These are phyloP conservation scores for Tychaedon coryphoeus DNA, from an alignment of 2,113 vertebrate species.

Conservation along the genomic window DNA sequence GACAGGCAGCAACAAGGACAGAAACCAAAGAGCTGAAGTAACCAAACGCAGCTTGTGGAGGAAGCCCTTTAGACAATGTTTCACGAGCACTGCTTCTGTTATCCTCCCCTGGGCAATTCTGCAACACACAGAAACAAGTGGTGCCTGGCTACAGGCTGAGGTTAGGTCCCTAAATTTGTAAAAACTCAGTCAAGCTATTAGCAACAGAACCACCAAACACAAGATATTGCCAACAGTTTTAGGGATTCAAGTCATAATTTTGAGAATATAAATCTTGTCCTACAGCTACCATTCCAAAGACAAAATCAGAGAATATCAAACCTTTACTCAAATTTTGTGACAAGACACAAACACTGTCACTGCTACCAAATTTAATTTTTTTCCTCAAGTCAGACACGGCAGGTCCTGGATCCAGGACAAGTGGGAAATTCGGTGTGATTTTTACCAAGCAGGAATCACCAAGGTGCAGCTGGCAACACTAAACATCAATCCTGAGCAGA, in stretches of 20 bases:
- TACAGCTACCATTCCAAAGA: not conserved
- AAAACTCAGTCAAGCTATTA: not conserved
- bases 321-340: not conserved
- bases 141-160: not conserved
- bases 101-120: not conserved
- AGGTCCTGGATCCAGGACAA: not conserved
- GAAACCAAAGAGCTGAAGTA: not conserved
- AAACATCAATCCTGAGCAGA: not conserved
- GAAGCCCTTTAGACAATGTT: not conserved
- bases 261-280: not conserved
- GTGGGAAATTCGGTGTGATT: not conserved
- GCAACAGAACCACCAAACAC: not conserved
- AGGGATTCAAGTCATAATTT: not conserved
- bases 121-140: not conserved
- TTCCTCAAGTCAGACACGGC: not conserved
- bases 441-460: not conserved
- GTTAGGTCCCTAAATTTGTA: not conserved
- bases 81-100: not conserved
- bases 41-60: not conserved
- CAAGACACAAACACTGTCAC: not conserved
- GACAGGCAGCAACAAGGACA: not conserved
- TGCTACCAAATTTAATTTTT: not conserved
- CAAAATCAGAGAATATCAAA: not conserved
- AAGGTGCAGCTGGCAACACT: not conserved
- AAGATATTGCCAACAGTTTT: not conserved